Evolutionary conservation across 2,888 invertebrate genomes (phyloP), one percentile per base, ranked within the genome.

Genomic region (Exocentrus adspersus): DNA sequence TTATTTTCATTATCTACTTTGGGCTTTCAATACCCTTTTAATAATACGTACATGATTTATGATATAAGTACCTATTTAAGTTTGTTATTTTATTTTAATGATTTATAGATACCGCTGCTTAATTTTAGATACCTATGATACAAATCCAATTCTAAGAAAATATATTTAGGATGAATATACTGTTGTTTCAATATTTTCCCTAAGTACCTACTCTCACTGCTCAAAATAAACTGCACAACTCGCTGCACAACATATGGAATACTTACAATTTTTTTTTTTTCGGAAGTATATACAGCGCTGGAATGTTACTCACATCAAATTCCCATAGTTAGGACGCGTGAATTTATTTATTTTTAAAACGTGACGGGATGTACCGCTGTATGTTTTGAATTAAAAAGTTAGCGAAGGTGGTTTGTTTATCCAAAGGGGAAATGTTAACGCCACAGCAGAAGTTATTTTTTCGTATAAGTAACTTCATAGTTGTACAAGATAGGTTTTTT

Each of bases 311-410:
- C 21, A 53, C 53, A 42, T 53, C 21, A 53, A 53, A 53, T 53
- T 53, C 53, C 53, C 53, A 53, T 41, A 37, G 41, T 14, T 41
- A 48, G 21, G 42, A 48, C 14, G 21, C 14, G 37, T 21, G 41
- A 53, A 41, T 53, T 53, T 53, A 53, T 53, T 53, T 53, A 42
- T 53, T 53, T 53, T 16, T 21, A 24, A 41, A 53, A 53, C 53
- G 41, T 41, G 41, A 53, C 53, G 53, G 37, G 37, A 53, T 32
- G 42, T 53, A 53, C 7, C 16, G 28, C 19, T n/a, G 37, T 53
- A 53, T 53, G 53, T 37, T 42, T 41, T 9, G 53, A 53, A 41
- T 53, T 53, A 16, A 53, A 28, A 37, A 53, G n/a, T 53, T 53
- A 42, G 19, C 12, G 53, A 24, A 17, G 53, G 37, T 42, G 53